Evolutionary conservation across 2,113 vertebrate genomes (phyloP).

Genomic region (Lathamus discolor): DNA sequence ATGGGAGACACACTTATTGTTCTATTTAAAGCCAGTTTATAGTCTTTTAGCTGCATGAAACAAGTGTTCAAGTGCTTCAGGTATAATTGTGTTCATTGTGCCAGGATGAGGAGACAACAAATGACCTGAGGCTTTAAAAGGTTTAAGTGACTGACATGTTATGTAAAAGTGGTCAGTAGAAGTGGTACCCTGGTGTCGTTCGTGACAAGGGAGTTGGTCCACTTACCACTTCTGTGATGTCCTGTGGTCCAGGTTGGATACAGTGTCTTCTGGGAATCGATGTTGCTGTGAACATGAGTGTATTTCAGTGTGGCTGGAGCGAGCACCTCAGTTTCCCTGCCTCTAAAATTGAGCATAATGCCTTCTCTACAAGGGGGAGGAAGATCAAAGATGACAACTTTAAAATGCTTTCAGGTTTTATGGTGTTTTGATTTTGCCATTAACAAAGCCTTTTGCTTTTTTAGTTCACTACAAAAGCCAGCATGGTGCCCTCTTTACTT

Average conservation of each 20-base stretch:
- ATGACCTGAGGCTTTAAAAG: background rate
- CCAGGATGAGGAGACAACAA: background rate
- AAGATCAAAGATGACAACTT: background rate
- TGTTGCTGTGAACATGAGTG: background rate
- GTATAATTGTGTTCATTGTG: background rate
- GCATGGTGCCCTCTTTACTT: background rate
- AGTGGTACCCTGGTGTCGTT: background rate
- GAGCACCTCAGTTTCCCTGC: background rate
- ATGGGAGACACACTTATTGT: background rate
- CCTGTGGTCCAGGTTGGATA: background rate
- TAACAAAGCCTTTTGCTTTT: background rate
- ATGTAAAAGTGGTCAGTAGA: background rate
- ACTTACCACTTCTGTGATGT: rapidly evolving
- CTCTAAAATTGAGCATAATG: background rate
- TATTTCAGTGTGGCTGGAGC: background rate
- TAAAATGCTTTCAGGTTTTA: background rate
- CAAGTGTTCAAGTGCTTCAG: background rate
- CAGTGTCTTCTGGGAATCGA: background rate
- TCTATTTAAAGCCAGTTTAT: background rate
- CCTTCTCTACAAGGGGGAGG: background rate
- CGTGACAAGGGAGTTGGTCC: background rate
- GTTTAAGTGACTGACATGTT: background rate
- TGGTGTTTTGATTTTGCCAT: background rate
- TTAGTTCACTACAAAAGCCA: background rate
- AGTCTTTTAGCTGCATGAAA: background rate